phyloP scores from a whole-genome alignment of 2,113 vertebrate genomes.

The Carettochelys insculpta region DNA sequence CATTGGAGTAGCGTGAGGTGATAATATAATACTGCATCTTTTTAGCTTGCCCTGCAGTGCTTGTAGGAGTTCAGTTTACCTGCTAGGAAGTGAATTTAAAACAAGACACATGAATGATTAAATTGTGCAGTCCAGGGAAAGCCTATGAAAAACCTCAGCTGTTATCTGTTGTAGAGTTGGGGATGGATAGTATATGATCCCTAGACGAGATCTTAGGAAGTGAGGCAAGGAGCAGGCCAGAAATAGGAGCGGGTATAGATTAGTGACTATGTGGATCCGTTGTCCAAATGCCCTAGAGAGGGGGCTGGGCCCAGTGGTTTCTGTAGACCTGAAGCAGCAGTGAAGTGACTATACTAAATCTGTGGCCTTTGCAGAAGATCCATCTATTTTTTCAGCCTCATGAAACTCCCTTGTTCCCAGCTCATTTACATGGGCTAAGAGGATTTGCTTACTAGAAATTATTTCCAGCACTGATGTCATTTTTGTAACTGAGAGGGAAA shows the following conservation, averaged over 20 bases:
- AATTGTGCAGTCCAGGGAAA: background rate
- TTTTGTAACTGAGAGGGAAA: background rate
- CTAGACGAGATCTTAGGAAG: background rate
- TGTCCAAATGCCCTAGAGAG: rapidly evolving
- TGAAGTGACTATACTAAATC: background rate
- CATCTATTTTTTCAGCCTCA: background rate
- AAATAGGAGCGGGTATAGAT: rapidly evolving
- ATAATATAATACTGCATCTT: background rate
- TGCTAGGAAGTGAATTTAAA: no score
- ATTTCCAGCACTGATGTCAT: background rate
- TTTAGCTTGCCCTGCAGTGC: background rate
- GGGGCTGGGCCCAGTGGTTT: background rate
- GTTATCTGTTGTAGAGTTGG: rapidly evolving
- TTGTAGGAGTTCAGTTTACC: background rate
- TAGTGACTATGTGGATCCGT: background rate
- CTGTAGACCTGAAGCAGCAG: background rate
- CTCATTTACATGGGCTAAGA: background rate
- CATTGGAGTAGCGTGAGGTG: background rate
- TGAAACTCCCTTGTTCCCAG: background rate
- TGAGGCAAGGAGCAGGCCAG: background rate
- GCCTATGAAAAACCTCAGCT: background rate
- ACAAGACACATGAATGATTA: no score
- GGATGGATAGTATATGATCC: background rate
- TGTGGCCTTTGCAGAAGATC: background rate
- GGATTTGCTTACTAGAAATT: background rate